phyloP scores from a whole-genome alignment of 2,888 invertebrate species.

The Ctena decussata region DNA sequence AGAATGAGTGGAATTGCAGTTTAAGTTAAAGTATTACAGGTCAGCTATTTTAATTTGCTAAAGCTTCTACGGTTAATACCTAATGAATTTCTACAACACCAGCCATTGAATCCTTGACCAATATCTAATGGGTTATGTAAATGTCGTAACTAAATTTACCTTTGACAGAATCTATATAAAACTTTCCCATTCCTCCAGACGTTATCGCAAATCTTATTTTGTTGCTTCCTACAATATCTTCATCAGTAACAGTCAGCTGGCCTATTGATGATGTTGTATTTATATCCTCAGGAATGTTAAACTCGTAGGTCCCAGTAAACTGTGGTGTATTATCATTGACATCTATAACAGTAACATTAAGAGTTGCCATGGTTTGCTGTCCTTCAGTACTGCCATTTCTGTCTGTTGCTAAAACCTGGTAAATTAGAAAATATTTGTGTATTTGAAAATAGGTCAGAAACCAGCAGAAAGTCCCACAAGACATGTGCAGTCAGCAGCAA shows the following conservation, averaged over 20 bases:
- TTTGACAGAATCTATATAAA: slow-evolving; percentile 50
- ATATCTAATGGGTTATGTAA: too few species aligned
- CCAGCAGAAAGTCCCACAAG: too few species aligned
- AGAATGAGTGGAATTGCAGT: too few species aligned
- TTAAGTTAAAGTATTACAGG: too few species aligned
- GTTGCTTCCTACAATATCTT: slow-evolving; percentile 35
- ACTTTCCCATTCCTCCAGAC: slow-evolving; percentile 52
- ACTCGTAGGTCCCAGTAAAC: slow-evolving; percentile 41
- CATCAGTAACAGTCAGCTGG: slow-evolving; percentile 46
- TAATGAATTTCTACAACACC: too few species aligned
- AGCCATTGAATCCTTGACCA: too few species aligned
- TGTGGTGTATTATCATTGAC: slow-evolving; percentile 63
- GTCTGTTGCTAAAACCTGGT: slow-evolving; percentile 40
- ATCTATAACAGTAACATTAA: slow-evolving; percentile 51
- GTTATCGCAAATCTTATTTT: slow-evolving; percentile 44
- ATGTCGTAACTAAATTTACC: too few species aligned
- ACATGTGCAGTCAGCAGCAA: too few species aligned
- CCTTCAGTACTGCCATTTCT: neutral
- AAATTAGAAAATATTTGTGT: too few species aligned
- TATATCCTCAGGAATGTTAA: slow-evolving; percentile 49
- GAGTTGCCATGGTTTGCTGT: neutral
- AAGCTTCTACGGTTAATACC: too few species aligned
- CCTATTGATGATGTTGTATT: slow-evolving; percentile 34
- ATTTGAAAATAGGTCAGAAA: too few species aligned
- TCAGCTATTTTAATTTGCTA: too few species aligned